A percentile compares a stretch with the other conserved stretches of the same genome.
These are phyloP conservation scores for Volucella inflata DNA, from an alignment of 2,888 invertebrate species.

Conservation along the genomic window DNA sequence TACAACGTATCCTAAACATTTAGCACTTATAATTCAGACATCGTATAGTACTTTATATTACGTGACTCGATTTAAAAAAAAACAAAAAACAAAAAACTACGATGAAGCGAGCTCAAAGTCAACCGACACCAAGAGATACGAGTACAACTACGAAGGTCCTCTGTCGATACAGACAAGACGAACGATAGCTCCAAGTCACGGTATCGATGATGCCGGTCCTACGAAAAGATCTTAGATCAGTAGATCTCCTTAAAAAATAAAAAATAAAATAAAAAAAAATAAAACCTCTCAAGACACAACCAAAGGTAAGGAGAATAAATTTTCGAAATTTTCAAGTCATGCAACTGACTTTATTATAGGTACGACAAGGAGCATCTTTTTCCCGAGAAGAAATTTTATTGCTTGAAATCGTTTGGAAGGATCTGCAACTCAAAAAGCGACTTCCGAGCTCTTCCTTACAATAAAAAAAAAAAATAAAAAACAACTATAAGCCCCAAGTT, in stretches of 20 bases:
- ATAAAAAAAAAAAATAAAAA: conserved; percentile 14
- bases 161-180: not conserved
- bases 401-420: conserved; percentile 48
- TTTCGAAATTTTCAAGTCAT: conserved; percentile 62
- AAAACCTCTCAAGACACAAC: conserved; percentile 9
- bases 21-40: conserved; percentile 78
- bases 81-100: conserved; percentile 43
- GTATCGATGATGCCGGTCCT: conserved; percentile 64
- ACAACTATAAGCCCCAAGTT: not conserved
- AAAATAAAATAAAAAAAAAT: conserved; percentile 9
- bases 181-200: conserved; percentile 55
- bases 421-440: conserved; percentile 50
- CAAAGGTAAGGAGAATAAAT: conserved; percentile 46
- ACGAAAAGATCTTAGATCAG: conserved; percentile 34
- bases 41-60: conserved; percentile 78
- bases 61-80: conserved; percentile 76
- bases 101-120: conserved; percentile 9
- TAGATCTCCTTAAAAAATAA: conserved; percentile 45
- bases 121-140: too few relatives aligned
- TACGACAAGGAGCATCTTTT: conserved; percentile 6
- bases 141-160: too few relatives aligned
- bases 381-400: conserved; percentile 50
- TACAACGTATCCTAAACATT: conserved; percentile 64
- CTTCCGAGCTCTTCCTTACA: conserved; percentile 26
- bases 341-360: conserved; percentile 48